These are phyloP conservation scores for Ceuthmochares aereus DNA, from an alignment of 2,113 vertebrate genomes.

Conservation along the genomic window DNA sequence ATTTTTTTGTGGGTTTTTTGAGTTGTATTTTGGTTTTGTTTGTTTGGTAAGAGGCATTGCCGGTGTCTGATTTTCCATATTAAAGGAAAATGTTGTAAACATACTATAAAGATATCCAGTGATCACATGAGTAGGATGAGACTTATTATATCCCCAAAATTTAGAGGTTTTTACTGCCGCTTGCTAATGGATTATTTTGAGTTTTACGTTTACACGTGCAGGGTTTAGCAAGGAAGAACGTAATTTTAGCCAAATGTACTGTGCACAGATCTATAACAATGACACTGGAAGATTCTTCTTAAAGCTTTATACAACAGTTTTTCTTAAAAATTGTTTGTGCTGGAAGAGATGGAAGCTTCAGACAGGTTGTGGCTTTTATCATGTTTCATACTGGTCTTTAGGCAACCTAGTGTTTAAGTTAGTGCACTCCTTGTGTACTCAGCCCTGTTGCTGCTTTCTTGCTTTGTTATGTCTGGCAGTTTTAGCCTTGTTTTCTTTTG, in stretches of 20 bases:
- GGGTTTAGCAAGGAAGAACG: fast-evolving
- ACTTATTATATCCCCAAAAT: neutral
- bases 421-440: neutral
- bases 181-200: neutral
- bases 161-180: neutral
- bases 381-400: neutral
- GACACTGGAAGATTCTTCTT: neutral
- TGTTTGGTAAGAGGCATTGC: neutral
- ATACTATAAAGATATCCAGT: neutral
- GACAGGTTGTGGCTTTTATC: neutral
- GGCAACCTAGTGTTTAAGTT: neutral
- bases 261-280: neutral
- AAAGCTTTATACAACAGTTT: neutral
- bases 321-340: neutral
- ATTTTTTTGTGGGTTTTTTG: neutral
- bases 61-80: neutral
- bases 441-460: neutral
- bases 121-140: neutral
- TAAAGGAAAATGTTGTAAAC: neutral
- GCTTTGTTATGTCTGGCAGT: neutral
- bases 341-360: neutral
- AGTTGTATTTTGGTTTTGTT: neutral
- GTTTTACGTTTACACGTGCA: neutral
- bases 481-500: neutral
- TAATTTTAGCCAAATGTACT: neutral